Percentiles rank a stretch among this genome's conserved stretches.
Conservation (phyloP, 1,140 invertebrate genomes). For the Branchinecta lindahli region DNA sequence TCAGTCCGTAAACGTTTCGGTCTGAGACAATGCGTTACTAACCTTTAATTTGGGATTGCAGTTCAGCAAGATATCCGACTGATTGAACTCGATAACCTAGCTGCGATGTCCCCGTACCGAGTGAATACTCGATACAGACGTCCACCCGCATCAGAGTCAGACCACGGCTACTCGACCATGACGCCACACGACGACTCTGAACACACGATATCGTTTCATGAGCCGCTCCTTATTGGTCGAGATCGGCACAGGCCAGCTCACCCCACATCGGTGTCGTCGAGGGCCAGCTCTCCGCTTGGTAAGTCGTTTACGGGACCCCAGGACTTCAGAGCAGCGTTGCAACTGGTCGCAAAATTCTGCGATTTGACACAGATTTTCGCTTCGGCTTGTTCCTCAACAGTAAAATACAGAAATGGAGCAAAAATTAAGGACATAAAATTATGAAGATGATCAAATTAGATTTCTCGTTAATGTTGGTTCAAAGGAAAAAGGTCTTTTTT, state of each 20-base stretch:
- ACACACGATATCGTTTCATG: slow-evolving; percentile 49
- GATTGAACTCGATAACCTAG: slow-evolving; percentile 33
- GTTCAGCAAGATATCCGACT: slow-evolving; percentile 33
- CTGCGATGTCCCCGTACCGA: slow-evolving; percentile 69
- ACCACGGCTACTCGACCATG: slow-evolving; percentile 90
- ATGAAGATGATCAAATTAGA: too few relatives aligned
- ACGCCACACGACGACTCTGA: slow-evolving; percentile 77
- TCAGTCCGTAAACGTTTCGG: too few relatives aligned
- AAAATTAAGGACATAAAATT: too few relatives aligned
- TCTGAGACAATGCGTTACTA: too few relatives aligned
- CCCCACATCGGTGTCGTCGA: slow-evolving; percentile 25
- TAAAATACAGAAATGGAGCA: too few relatives aligned
- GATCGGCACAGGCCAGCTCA: slow-evolving; percentile 30
- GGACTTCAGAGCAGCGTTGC: too few relatives aligned
- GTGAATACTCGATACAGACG: slow-evolving; percentile 63
- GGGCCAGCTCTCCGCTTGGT: slow-evolving; percentile 25
- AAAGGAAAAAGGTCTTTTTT: too few relatives aligned
- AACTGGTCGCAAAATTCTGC: too few relatives aligned
- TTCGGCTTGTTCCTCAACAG: too few relatives aligned
- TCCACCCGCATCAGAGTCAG: slow-evolving; percentile 64
- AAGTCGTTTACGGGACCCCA: not conserved
- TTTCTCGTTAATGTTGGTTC: too few relatives aligned
- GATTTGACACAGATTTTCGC: too few relatives aligned
- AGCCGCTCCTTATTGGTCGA: slow-evolving; percentile 37
- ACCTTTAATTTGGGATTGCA: not conserved